Conservation (phyloP, 1,140 invertebrate species). For the Sitophilus oryzae region DNA sequence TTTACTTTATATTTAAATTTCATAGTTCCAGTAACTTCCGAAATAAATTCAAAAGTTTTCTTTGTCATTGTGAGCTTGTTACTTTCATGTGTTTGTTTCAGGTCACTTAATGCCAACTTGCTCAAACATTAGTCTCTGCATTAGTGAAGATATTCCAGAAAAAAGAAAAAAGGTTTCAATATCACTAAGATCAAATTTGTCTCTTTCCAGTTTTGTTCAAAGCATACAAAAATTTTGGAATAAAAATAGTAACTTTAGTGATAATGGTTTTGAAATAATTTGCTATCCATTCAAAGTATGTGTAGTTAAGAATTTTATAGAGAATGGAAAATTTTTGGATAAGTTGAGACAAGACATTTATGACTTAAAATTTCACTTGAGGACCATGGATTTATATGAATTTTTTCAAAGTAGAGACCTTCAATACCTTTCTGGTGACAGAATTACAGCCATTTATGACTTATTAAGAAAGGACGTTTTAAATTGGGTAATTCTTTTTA, state of each 20-base stretch:
- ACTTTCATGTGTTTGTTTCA: constrained; percentile 17
- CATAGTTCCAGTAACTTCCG: too few species aligned
- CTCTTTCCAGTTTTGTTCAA: constrained; percentile 24
- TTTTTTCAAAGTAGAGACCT: constrained; percentile 65
- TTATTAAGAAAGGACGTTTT: constrained; percentile 53
- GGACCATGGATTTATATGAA: constrained; percentile 65
- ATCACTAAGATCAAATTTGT: constrained; percentile 16
- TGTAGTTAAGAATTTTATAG: constrained; percentile 54
- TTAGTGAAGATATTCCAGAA: constrained; percentile 18
- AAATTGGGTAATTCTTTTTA: constrained; percentile 44
- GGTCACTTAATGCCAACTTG: constrained; percentile 39
- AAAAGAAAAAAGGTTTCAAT: constrained; percentile 29
- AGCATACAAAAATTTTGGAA: constrained; percentile 43
- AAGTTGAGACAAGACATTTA: constrained; percentile 57
- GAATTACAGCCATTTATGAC: constrained; percentile 50
- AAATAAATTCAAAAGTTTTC: too few species aligned
- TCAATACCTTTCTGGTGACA: constrained; percentile 47
- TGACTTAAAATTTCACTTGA: constrained; percentile 56
- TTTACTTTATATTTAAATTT: too few species aligned
- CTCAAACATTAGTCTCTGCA: constrained; percentile 19
- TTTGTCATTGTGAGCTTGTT: too few species aligned
- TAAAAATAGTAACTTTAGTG: constrained; percentile 29
- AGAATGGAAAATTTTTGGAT: constrained; percentile 49
- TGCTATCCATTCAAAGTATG: constrained; percentile 51
- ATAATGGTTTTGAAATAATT: constrained; percentile 42